These are phyloP conservation scores for Hemibagrus wyckioides DNA, from an alignment of 2,113 vertebrate genomes.

Conservation along the genomic window DNA sequence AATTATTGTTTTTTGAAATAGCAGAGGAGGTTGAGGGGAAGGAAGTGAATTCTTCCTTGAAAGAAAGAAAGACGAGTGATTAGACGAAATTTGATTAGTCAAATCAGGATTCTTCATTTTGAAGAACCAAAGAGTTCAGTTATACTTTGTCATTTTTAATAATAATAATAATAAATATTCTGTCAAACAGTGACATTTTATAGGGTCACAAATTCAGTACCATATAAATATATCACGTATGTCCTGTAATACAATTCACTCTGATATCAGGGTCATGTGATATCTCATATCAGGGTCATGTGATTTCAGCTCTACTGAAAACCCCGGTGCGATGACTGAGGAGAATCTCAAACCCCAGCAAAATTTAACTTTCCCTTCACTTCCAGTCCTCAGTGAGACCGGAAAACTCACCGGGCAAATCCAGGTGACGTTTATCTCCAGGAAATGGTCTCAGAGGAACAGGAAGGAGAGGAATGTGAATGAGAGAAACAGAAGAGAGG, in stretches of 20 bases:
- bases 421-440: not conserved
- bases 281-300: too few species aligned
- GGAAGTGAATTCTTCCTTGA: too few species aligned
- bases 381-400: not conserved
- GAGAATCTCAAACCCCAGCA: not conserved
- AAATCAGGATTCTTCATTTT: not conserved
- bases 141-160: too few species aligned
- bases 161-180: too few species aligned
- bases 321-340: too few species aligned
- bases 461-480: slow-evolving; percentile 41
- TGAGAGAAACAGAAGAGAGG: slow-evolving; percentile 10
- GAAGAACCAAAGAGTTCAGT: too few species aligned
- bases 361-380: not conserved
- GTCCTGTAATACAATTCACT: not conserved
- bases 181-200: too few species aligned
- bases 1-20: slow-evolving; percentile 8
- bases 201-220: too few species aligned
- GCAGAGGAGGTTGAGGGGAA: not conserved
- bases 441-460: not conserved
- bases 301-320: too few species aligned
- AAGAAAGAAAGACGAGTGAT: not conserved
- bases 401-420: not conserved
- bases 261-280: too few species aligned
- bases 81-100: not conserved
- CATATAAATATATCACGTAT: too few species aligned